Base-by-base conservation (phyloP, 1,140 invertebrate species). In the Bathynomus jamesi region DNA sequence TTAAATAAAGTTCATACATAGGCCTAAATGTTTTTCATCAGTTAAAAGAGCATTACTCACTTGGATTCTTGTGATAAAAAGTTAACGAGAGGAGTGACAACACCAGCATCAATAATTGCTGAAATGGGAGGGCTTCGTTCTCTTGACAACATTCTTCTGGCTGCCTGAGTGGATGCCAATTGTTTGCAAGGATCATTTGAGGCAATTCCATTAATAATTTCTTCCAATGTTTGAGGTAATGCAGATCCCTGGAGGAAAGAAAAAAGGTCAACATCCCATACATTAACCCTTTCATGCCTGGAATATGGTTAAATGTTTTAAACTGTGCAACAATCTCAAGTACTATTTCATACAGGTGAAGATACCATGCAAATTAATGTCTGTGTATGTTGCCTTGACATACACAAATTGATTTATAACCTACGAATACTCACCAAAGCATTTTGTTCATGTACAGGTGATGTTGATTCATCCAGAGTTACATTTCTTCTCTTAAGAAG, bases 71-170 rank as follows among this genome's bases (percentile, higher is more conserved):
- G 64, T 32, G 67, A 65, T 46, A 78, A 61, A 68, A 78, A 77
- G 11, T 40, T 8, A 0, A 78, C 69, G 11, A 76, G 72, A n/a
- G 73, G 76, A 4, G 93, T 94, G 13, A 99, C 89, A 76, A 98
- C 88, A 32, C 94, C 95, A 78, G 90, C 86, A 2, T 87, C 79
- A 65, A 99, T 94, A 84, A 99, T 89, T 13, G 87, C 83, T 82
- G 95, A 90, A 78, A 99, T 99, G 0, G 96, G 97, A 13, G 96
- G 96, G 83, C 94, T 94, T 74, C 89, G 88, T 81, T 98, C 95
- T 13, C 89, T 85, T 27, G 95, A 97, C 0, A 99, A 84, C 79
- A 95, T 90, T 80, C 97, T 96, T 46, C 97, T 86, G 61, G 91
- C 91, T 1, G 87, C 85, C 77, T 91, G 88, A 27, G 90, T 90